Evolutionary conservation across 2,888 invertebrate species (phyloP).

Genomic region (Clanis bilineata): DNA sequence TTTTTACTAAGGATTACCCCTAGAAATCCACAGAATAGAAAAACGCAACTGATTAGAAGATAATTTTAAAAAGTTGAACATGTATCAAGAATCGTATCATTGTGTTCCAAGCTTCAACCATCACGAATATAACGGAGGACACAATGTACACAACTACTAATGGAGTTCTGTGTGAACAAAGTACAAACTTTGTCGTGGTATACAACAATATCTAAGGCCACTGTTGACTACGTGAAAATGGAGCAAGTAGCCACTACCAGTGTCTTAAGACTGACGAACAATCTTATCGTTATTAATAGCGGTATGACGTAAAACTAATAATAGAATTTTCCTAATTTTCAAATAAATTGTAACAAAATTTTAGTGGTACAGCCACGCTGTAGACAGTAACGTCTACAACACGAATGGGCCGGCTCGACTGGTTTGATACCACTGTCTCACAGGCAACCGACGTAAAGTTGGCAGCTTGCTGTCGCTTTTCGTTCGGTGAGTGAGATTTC

Average conservation of each 20-base stretch:
- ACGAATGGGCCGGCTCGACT: too few species aligned
- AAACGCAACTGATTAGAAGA: background rate
- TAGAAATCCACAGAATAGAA: background rate
- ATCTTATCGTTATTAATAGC: background rate
- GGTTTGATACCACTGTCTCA: too few species aligned
- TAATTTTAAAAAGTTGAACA: background rate
- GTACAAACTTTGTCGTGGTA: background rate
- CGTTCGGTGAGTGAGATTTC: too few species aligned
- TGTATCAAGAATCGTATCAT: background rate
- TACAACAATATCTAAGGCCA: background rate
- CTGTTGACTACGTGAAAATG: background rate
- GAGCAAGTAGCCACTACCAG: background rate
- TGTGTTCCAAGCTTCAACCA: background rate
- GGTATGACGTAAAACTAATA: too few species aligned
- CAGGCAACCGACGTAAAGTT: too few species aligned
- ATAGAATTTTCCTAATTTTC: too few species aligned
- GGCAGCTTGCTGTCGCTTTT: too few species aligned
- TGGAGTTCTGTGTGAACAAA: background rate
- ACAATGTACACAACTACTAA: background rate
- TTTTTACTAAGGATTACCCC: too few species aligned
- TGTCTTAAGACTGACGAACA: background rate
- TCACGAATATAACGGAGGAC: too few species aligned
- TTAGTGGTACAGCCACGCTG: too few species aligned
- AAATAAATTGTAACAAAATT: too few species aligned
- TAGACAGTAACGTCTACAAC: too few species aligned